These are phyloP conservation scores for Nephrotoma flavescens DNA, from an alignment of 2,888 invertebrate species.

Conservation along the genomic window DNA sequence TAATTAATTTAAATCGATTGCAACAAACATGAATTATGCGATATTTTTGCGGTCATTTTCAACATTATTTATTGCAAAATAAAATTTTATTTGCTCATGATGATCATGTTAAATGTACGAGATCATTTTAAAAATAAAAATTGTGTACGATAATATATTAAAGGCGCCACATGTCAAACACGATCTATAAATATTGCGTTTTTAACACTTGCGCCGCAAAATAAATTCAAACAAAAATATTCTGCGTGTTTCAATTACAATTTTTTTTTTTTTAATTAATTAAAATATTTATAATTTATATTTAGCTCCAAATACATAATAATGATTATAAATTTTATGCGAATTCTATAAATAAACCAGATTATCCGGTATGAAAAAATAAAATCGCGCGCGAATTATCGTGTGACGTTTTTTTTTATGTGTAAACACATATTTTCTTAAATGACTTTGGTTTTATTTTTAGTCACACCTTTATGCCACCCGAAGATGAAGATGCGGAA, in stretches of 20 bases:
- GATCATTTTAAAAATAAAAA: not conserved
- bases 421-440: not conserved
- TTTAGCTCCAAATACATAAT: not conserved
- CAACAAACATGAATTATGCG: no score
- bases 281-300: not conserved
- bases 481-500: not conserved
- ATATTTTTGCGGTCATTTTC: not conserved
- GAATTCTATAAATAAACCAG: not conserved
- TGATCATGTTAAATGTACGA: not conserved
- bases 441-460: not conserved
- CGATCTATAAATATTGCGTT: not conserved
- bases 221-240: not conserved
- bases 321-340: not conserved
- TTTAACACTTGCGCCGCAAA: not conserved
- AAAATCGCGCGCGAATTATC: not conserved
- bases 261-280: not conserved
- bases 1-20: no score
- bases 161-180: conserved; percentile 3
- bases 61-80: not conserved
- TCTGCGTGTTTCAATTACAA: not conserved
- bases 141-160: not conserved
- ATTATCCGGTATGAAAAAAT: not conserved
- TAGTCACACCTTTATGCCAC: not conserved
- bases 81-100: not conserved
- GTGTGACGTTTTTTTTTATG: not conserved